Percentiles rank a stretch among this genome's conserved stretches.
These are phyloP conservation scores for Psettodes erumei DNA, from an alignment of 2,113 vertebrate species.

Conservation along the genomic window DNA sequence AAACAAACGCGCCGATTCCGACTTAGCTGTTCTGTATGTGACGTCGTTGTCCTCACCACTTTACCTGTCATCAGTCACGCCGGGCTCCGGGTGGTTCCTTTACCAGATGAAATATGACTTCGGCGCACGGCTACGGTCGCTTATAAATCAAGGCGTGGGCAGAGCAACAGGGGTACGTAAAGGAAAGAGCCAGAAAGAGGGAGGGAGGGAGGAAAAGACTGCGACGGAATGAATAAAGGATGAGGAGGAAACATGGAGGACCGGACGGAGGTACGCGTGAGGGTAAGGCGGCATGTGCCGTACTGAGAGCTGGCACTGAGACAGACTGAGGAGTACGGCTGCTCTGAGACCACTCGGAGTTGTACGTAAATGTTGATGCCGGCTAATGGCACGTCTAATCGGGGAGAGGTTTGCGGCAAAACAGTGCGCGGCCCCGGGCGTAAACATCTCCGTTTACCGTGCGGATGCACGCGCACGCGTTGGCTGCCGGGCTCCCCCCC, in stretches of 20 bases:
- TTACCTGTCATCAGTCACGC: constrained; percentile 26
- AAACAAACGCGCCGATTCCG: no score
- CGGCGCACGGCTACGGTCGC: constrained; percentile 29
- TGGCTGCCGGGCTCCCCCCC: constrained; percentile 20
- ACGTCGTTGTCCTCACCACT: constrained; percentile 18
- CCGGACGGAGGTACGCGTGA: not conserved
- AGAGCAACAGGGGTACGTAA: not conserved
- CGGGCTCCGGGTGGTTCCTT: constrained; percentile 50
- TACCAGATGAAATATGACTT: constrained; percentile 50
- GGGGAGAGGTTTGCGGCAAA: constrained; percentile 8
- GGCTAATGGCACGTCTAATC: constrained; percentile 16
- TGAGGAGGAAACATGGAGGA: constrained; percentile 4
- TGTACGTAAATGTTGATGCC: constrained; percentile 7
- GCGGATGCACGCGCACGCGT: not conserved
- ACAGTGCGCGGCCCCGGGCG: constrained; percentile 1
- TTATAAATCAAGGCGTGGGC: constrained; percentile 59
- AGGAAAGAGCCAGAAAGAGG: not conserved
- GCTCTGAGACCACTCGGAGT: not conserved
- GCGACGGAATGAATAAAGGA: constrained; percentile 27
- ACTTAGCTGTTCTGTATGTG: not conserved
- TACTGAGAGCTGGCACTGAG: not conserved
- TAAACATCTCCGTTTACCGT: constrained; percentile 5
- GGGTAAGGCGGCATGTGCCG: not conserved
- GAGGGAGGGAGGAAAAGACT: not conserved
- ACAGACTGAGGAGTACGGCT: not conserved